These are phyloP conservation scores for Arenicola marina DNA, from an alignment of 2,888 invertebrate genomes.

Conservation along the genomic window DNA sequence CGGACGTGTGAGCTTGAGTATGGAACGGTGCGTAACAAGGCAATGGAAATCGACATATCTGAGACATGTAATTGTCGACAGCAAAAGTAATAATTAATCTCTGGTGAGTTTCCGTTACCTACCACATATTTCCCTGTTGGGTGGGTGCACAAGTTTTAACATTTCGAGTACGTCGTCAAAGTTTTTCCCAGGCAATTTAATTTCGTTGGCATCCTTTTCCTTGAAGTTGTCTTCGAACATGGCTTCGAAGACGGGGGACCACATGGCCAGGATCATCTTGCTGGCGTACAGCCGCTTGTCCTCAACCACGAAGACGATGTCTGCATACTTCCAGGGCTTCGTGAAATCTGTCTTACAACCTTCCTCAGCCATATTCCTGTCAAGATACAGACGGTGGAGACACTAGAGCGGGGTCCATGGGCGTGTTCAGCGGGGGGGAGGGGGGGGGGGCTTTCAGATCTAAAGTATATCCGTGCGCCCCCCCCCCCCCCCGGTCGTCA, in stretches of 20 bases:
- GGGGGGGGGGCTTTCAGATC: too few species aligned
- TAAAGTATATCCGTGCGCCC: too few species aligned
- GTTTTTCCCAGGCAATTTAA: conserved; percentile 35
- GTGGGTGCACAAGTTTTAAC: conserved; percentile 35
- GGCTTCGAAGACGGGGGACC: conserved; percentile 40
- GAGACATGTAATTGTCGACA: too few species aligned
- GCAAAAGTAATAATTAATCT: too few species aligned
- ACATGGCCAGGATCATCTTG: conserved; percentile 35
- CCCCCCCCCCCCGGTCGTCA: too few species aligned
- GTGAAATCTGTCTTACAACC: conserved; percentile 24
- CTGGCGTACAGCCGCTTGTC: conserved; percentile 28
- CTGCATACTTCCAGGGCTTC: conserved; percentile 31
- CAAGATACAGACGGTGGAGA: not conserved
- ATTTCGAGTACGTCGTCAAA: conserved; percentile 30
- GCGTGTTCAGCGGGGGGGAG: too few species aligned
- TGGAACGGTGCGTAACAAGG: too few species aligned
- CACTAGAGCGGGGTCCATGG: too few species aligned
- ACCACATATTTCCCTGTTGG: conserved; percentile 35
- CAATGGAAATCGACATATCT: too few species aligned
- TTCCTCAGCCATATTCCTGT: not conserved
- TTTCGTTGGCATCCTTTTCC: conserved; percentile 34
- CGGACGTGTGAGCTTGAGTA: too few species aligned
- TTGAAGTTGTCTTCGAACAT: conserved; percentile 36
- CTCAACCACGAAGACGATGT: conserved; percentile 35
- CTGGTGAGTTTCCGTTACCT: conserved; percentile 10